phyloP scores from a whole-genome alignment of 2,797 vertebrate genomes.

The Tokudaia muenninki region DNA sequence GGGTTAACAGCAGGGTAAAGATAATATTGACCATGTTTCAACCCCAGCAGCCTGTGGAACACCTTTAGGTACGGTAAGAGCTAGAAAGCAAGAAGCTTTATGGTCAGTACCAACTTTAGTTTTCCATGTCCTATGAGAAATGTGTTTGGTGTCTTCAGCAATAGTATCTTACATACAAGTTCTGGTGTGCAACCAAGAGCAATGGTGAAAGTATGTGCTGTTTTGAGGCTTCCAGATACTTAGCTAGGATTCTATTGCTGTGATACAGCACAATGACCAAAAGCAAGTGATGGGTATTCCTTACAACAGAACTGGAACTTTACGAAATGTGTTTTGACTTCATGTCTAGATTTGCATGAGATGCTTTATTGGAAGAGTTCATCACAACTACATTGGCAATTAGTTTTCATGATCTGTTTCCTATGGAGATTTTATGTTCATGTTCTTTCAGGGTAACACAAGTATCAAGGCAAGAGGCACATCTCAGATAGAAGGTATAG shows the following conservation, averaged over 20 bases:
- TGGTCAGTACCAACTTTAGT: too few relatives aligned
- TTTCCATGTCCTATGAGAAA: too few relatives aligned
- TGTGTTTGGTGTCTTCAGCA: too few relatives aligned
- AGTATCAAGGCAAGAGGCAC: slow-evolving; percentile 61
- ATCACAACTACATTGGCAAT: slow-evolving; percentile 81
- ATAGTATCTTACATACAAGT: too few relatives aligned
- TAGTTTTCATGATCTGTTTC: slow-evolving; percentile 84
- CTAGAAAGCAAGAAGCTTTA: too few relatives aligned
- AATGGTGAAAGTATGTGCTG: too few relatives aligned
- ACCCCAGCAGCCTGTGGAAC: background rate
- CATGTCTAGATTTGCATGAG: slow-evolving; percentile 51
- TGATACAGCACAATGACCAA: too few relatives aligned
- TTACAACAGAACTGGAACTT: slow-evolving; percentile 83
- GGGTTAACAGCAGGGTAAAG: background rate
- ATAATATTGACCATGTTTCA: background rate
- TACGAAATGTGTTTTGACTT: slow-evolving; percentile 77
- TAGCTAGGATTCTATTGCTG: too few relatives aligned
- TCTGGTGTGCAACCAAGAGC: too few relatives aligned
- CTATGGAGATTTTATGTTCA: slow-evolving; percentile 80
- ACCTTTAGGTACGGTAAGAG: background rate
- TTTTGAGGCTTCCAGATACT: too few relatives aligned
- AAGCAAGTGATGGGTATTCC: slow-evolving; percentile 65
- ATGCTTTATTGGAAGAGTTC: slow-evolving; percentile 79
- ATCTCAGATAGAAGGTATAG: background rate
- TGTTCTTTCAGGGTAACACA: slow-evolving; percentile 83